A percentile compares a stretch with the other conserved stretches of the same genome.
phyloP scores from a whole-genome alignment of 1,140 invertebrate genomes.

The Zaprionus vittiger region DNA sequence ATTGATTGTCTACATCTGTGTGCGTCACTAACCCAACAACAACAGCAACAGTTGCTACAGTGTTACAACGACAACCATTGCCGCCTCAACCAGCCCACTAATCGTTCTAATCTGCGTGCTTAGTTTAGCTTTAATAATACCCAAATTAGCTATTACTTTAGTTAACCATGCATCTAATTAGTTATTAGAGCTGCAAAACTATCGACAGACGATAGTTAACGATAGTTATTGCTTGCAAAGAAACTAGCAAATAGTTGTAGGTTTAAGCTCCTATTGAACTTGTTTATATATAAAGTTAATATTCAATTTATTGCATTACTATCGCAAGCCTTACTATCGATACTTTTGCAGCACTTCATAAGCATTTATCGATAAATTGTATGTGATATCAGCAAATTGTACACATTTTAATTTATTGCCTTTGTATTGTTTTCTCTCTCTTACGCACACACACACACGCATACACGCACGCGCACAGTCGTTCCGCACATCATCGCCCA shows the following conservation, averaged over 20 bases:
- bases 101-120: slow-evolving; percentile 33
- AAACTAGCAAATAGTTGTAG: not conserved
- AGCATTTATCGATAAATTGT: not conserved
- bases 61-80: slow-evolving; percentile 10
- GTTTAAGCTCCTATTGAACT: not conserved
- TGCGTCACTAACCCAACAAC: slow-evolving; percentile 60
- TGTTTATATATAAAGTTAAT: not conserved
- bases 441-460: slow-evolving; percentile 22
- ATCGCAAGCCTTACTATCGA: not conserved
- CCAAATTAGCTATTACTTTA: slow-evolving; percentile 29
- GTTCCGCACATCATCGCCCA: slow-evolving; percentile 80
- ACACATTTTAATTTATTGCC: slow-evolving; percentile 54
- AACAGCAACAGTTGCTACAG: slow-evolving; percentile 15
- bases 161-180: slow-evolving; percentile 26
- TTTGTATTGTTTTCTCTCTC: slow-evolving; percentile 42
- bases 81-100: slow-evolving; percentile 22
- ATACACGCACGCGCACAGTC: slow-evolving; percentile 54
- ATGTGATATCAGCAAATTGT: not conserved
- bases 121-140: slow-evolving; percentile 29
- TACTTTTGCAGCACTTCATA: not conserved
- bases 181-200: slow-evolving; percentile 12
- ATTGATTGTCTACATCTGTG: slow-evolving; percentile 14
- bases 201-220: slow-evolving; percentile 1
- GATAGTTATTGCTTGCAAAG: not conserved
- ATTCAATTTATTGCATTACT: not conserved